These are phyloP conservation scores for Silurus lanzhouensis DNA, from an alignment of 2,797 vertebrate genomes.

Conservation along the genomic window DNA sequence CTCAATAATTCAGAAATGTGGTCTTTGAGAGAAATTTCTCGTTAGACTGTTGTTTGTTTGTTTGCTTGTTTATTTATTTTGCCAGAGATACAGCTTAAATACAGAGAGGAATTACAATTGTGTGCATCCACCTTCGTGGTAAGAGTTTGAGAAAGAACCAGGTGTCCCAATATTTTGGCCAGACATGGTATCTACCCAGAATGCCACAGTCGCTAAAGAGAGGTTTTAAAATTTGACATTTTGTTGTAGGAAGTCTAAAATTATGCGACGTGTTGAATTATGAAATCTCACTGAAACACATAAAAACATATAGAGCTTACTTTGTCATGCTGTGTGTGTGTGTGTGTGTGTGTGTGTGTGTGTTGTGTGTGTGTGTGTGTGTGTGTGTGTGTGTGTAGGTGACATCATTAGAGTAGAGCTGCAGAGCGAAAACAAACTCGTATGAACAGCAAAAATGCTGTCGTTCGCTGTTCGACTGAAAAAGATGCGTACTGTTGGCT, in stretches of 20 bases:
- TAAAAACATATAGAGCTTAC: not conserved
- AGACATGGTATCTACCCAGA: not conserved
- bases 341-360: conserved; percentile 15
- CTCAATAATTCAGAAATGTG: too few species aligned
- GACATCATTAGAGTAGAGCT: conserved; percentile 7
- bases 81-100: too few species aligned
- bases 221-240: not conserved
- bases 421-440: not conserved
- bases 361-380: conserved; percentile 2
- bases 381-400: not conserved
- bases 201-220: not conserved
- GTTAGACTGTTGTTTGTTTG: too few species aligned
- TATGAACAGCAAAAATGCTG: not conserved
- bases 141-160: too few species aligned
- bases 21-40: too few species aligned
- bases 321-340: not conserved
- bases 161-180: too few species aligned
- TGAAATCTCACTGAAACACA: not conserved
- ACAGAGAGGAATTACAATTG: too few species aligned
- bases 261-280: not conserved
- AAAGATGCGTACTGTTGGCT: not conserved
- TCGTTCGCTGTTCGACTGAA: not conserved
- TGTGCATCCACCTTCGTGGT: too few species aligned
- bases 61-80: too few species aligned
- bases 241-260: not conserved